A percentile compares a stretch with the other conserved stretches of the same genome.
Evolutionary conservation across 2,888 invertebrate species (phyloP).

Genomic region (Slavum lentiscoides): DNA sequence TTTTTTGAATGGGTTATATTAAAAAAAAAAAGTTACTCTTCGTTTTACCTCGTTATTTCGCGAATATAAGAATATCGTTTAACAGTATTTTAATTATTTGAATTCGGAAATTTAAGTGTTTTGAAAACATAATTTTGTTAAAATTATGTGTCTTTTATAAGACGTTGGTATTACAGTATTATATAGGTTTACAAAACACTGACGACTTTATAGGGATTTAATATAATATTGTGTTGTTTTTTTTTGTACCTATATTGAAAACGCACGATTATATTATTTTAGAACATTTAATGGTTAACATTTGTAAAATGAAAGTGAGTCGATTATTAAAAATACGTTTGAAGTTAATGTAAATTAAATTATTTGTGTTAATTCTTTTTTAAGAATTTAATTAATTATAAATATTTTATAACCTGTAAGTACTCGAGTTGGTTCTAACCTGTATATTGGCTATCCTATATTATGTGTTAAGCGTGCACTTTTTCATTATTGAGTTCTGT

Average conservation of each 20-base stretch:
- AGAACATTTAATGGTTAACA: not conserved
- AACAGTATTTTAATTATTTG: too few relatives aligned
- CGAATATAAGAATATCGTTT: too few relatives aligned
- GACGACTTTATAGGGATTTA: not conserved
- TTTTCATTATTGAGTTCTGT: conserved; percentile 18
- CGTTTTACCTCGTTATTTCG: too few relatives aligned
- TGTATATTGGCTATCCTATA: not conserved
- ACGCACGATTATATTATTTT: not conserved
- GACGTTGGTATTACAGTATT: not conserved
- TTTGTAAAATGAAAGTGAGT: not conserved
- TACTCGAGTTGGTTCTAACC: not conserved
- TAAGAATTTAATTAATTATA: not conserved
- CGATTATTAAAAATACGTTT: not conserved
- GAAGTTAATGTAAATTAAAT: not conserved
- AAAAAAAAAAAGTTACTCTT: too few relatives aligned
- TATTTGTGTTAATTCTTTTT: not conserved
- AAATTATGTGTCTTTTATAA: not conserved
- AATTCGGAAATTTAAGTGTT: not conserved
- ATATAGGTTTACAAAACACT: not conserved
- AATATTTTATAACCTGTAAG: not conserved
- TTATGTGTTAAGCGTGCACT: not conserved
- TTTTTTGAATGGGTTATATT: not conserved
- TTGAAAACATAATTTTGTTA: not conserved
- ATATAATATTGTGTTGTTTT: not conserved
- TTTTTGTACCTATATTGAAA: not conserved